These are phyloP conservation scores for Phallusia fumigata DNA, from an alignment of 23 tunicate genomes.

Conservation along the genomic window DNA sequence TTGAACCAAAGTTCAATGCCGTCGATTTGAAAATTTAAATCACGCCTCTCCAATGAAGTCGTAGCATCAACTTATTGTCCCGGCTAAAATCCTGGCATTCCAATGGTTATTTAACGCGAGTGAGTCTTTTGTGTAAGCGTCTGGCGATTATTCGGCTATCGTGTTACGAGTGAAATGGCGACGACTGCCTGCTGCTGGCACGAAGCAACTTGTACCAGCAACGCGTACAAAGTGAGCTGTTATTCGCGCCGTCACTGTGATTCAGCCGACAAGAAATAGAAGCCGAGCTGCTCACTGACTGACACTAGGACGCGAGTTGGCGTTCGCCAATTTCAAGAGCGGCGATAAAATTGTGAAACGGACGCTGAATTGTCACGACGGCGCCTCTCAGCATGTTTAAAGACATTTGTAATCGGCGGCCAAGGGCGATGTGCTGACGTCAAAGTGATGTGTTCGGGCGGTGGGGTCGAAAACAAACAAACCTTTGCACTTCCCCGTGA, in stretches of 20 bases:
- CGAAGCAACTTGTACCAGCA: neutral
- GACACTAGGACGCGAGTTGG: neutral
- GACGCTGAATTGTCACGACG: neutral
- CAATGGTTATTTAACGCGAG: neutral
- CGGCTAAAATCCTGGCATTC: neutral
- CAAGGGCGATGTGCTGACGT: neutral
- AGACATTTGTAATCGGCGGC: neutral
- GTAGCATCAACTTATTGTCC: neutral
- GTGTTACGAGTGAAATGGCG: neutral
- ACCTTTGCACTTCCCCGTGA: neutral
- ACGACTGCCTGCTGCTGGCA: neutral
- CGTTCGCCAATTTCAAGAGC: neutral
- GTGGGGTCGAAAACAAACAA: slow-evolving; percentile 1
- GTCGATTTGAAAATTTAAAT: neutral
- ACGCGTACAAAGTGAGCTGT: neutral
- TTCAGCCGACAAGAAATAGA: neutral
- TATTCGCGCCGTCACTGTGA: neutral
- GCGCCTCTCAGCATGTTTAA: neutral
- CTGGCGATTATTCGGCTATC: neutral
- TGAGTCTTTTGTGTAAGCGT: neutral
- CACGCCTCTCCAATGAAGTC: neutral
- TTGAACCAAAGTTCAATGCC: neutral
- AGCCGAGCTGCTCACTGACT: neutral
- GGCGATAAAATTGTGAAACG: neutral
- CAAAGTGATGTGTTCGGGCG: neutral